phyloP scores from a whole-genome alignment of 2,797 vertebrate genomes.

The Chrysocyon brachyurus region DNA sequence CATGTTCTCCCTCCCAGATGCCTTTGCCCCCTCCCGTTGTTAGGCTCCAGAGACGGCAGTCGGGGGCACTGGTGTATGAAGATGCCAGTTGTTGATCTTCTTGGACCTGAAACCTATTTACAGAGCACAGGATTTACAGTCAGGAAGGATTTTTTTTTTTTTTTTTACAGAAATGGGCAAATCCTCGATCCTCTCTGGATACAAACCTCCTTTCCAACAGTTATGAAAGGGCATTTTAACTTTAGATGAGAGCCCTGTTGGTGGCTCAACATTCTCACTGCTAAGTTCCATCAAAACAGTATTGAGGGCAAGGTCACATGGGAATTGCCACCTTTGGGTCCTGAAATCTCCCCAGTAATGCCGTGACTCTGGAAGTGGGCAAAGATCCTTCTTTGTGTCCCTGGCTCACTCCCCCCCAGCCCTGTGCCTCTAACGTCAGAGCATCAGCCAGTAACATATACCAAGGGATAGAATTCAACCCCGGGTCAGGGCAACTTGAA shows the following conservation, averaged over 20 bases:
- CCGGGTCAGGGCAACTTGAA: neutral
- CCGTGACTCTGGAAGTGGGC: neutral
- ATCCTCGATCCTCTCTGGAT: slow-evolving; percentile 71
- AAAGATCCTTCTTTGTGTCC: neutral
- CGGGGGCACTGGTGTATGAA: neutral
- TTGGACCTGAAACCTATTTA: slow-evolving; percentile 66
- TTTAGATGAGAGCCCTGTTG: slow-evolving; percentile 70
- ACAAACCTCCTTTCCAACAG: slow-evolving; percentile 67
- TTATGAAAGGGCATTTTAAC: slow-evolving; percentile 77
- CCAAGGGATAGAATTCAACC: neutral
- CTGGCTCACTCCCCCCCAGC: neutral
- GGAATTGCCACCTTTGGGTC: neutral
- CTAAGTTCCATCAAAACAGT: slow-evolving; percentile 53
- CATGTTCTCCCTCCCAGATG: neutral
- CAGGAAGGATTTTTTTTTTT: slow-evolving; percentile 48
- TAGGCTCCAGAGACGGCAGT: neutral
- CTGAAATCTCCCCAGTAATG: neutral
- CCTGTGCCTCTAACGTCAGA: neutral
- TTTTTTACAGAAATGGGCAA: slow-evolving; percentile 67
- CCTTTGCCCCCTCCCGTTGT: neutral
- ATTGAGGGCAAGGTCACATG: neutral
- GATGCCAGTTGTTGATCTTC: slow-evolving; percentile 70
- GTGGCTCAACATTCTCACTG: neutral
- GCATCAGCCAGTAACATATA: slow-evolving; percentile 38
- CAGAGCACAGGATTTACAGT: slow-evolving; percentile 67